Evolutionary conservation across 2,797 vertebrate genomes (phyloP), one percentile per base, ranked within the genome.

Genomic region (Sarcoramphus papa): DNA sequence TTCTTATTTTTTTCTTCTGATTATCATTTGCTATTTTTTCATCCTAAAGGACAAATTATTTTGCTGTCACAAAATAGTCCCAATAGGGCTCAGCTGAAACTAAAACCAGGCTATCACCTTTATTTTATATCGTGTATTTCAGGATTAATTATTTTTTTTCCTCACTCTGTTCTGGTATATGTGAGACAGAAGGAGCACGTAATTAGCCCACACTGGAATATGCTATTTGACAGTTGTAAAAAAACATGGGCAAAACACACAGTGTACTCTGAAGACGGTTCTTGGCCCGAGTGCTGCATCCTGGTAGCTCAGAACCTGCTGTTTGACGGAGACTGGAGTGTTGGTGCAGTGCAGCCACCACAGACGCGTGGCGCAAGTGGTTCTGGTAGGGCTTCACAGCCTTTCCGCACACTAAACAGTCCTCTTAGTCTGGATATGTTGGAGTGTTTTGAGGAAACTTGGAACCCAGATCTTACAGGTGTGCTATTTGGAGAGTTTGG

Each of bases 351-450:
- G 50, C 54, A 28, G 48, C 28, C 37, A 30, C 35, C 50, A 23
- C 54, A 35, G 40, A 6, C 7, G 1, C 1, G 3, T 14, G 27
- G 20, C 21, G 8, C 17, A 3, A 5, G 37, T 21, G 28, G 33
- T 8, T 47, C 48, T 73, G 53, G 74, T 28, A 11, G 31, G 59
- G 20, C 57, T 45, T 37, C 27, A 4, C 41, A 30, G 62, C 41
- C 47, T 33, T 31, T 45, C 43, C 2, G 2, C 41, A 2, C 19
- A 5, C 56, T 9, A 19, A 12, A 9, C 13, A 10, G 19, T 20
- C 30, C 40, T 43, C 35, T 15, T 40, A 31, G 50, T 65, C n/a
- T 0, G 1, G 22, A 19, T 21, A 21, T 6, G 1, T 23, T 24
- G 33, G 24, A 5, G 10, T 54, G 28, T 60, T 43, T 31, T 59